Evolutionary conservation across 64 coral and sea anemone genomes (phyloP), one percentile per base, ranked within the genome.

Genomic region (Exaiptasia diaphana): DNA sequence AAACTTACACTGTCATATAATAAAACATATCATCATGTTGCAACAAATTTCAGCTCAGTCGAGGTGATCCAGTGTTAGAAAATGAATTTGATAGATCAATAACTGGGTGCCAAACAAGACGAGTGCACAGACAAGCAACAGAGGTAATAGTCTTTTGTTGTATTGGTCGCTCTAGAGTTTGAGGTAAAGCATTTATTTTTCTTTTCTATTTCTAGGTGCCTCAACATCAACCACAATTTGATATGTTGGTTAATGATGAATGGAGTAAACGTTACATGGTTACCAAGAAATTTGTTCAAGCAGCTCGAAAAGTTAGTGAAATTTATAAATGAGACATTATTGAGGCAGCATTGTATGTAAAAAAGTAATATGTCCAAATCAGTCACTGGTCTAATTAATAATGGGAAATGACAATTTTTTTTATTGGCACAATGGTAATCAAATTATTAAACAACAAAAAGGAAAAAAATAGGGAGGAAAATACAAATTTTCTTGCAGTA

Each of bases 251-350:
- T 1, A 99, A 99, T 50, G 95, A 99, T 63, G 90, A 99, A 57
- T 99, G 95, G 95, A 99, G 85, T 25, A 99, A 91, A n/a, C 56
- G 89, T 42, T 90, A 99, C 85, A 91, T 91, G 80, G 89, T 99
- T 7, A 31, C 89, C 50, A 75, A 91, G 30, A 82, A 67, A 44
- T 99, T 99, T 84, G 81, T 92, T 31, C 95, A 99, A 55, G 95
- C 95, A 17, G 88, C 78, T 10, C 70, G 94, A 46, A 96, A 96
- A 78, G 92, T 96, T 3, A 53, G 52, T 13, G 20, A 15, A 14
- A 45, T n/a, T n/a, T n/a, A n/a, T n/a, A n/a, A n/a, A n/a, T n/a
- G n/a, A n/a, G 75, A 36, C 45, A 30, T n/a, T 32, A 20, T 27
- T 60, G 1, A 4, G 21, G n/a, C n/a, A n/a, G n/a, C n/a, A n/a